Evolutionary conservation across 1,140 invertebrate species (phyloP).

Genomic region (Rhyacophila brunnea): DNA sequence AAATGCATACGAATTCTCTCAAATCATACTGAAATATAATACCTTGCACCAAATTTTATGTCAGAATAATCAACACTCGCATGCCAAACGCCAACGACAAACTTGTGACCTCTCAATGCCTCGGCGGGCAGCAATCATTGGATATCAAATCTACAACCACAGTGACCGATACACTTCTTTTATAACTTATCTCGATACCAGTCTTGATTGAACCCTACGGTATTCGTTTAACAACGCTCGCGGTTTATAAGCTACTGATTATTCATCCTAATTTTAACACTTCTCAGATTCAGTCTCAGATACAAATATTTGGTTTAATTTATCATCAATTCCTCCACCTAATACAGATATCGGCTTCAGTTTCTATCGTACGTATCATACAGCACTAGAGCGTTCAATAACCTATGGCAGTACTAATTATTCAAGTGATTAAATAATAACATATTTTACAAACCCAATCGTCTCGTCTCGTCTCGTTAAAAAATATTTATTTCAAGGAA

Average conservation of each 20-base stretch:
- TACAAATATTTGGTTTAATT: slow-evolving; percentile 37
- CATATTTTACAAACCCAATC: slow-evolving; percentile 1
- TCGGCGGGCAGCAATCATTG: slow-evolving; percentile 8
- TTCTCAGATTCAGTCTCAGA: slow-evolving; percentile 36
- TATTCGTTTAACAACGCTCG: slow-evolving; percentile 32
- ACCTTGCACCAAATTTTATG: slow-evolving; percentile 22
- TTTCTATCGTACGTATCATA: slow-evolving; percentile 15
- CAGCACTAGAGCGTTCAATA: slow-evolving; percentile 20
- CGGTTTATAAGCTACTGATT: slow-evolving; percentile 33
- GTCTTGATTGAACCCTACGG: slow-evolving; percentile 36
- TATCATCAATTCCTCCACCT: slow-evolving; percentile 28
- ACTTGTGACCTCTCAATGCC: slow-evolving; percentile 27
- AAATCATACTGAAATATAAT: slow-evolving; percentile 19
- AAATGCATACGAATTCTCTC: slow-evolving; percentile 19
- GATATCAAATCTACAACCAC: slow-evolving; percentile 25
- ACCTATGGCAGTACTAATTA: slow-evolving; percentile 29
- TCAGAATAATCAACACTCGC: slow-evolving; percentile 23
- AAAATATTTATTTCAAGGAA: slow-evolving; percentile 9
- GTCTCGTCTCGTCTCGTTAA: neutral
- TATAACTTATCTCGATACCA: slow-evolving; percentile 35
- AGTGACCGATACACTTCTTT: slow-evolving; percentile 18
- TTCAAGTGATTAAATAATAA: slow-evolving; percentile 13
- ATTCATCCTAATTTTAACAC: slow-evolving; percentile 32
- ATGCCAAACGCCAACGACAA: slow-evolving; percentile 16
- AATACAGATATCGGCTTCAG: slow-evolving; percentile 22